Evolutionary conservation across 2,113 vertebrate species (phyloP).

Genomic region (Azemiops feae): DNA sequence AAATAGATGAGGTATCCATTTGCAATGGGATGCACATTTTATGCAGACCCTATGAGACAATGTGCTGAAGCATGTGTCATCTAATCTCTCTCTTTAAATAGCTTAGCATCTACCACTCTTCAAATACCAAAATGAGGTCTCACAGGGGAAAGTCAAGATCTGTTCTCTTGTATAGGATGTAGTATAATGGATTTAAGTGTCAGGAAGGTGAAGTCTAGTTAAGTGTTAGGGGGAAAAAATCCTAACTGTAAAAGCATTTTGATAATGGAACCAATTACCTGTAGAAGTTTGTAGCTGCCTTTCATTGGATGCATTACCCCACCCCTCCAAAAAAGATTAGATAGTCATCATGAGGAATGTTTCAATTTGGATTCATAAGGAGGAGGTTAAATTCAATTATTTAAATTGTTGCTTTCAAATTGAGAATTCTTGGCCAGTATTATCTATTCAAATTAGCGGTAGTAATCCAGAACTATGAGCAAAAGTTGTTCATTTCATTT

Average conservation of each 20-base stretch:
- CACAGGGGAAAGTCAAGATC: not conserved
- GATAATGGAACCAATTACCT: not conserved
- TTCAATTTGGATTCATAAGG: not conserved
- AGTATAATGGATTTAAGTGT: not conserved
- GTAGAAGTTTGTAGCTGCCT: not conserved
- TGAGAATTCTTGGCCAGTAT: not conserved
- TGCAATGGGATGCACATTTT: not conserved
- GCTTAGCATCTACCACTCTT: not conserved
- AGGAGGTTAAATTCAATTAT: not conserved
- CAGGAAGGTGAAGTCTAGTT: not conserved
- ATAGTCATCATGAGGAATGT: not conserved
- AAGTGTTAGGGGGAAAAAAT: not conserved
- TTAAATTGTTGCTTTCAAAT: not conserved
- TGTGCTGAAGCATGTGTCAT: not conserved
- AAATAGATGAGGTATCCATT: not conserved
- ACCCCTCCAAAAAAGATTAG: not conserved
- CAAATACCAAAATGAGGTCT: not conserved
- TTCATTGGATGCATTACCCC: not conserved
- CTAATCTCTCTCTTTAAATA: not conserved
- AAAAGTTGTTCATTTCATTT: not conserved
- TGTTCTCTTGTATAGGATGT: not conserved
- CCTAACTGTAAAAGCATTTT: not conserved
- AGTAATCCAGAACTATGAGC: not conserved
- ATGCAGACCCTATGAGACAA: not conserved
- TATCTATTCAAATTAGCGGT: not conserved